phyloP scores from a whole-genome alignment of 2,797 vertebrate species.

The Acipenser transmontanus region DNA sequence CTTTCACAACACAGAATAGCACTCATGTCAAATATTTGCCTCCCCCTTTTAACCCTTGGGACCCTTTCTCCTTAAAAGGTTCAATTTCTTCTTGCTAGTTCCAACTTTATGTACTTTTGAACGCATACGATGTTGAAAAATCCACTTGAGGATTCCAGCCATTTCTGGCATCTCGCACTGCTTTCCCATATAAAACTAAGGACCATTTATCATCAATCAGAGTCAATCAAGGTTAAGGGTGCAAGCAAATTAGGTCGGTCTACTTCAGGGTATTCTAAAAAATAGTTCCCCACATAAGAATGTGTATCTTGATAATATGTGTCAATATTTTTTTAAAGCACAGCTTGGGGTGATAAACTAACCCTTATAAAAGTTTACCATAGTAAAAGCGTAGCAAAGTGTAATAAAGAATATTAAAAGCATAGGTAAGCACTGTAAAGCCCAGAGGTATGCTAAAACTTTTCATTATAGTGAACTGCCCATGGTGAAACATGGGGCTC shows the following conservation, averaged over 20 bases:
- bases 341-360: constrained; percentile 24
- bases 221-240: constrained; percentile 35
- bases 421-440: neutral
- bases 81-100: constrained; percentile 21
- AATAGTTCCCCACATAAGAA: constrained; percentile 28
- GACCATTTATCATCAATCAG: constrained; percentile 41
- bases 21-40: neutral
- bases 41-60: neutral
- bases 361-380: constrained; percentile 34
- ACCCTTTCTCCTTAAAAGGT: constrained; percentile 31
- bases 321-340: neutral
- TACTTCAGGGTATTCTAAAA: constrained; percentile 38
- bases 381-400: neutral
- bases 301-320: constrained; percentile 2
- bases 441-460: no score
- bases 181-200: constrained; percentile 28
- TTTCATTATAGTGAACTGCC: no score
- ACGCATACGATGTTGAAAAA: constrained; percentile 36
- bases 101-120: constrained; percentile 43
- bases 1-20: neutral
- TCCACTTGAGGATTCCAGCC: constrained; percentile 28
- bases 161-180: constrained; percentile 24
- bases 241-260: constrained; percentile 29
- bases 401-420: neutral
- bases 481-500: no score